Conservation (phyloP, 2,113 vertebrate genomes). For the Macquaria australasica region DNA sequence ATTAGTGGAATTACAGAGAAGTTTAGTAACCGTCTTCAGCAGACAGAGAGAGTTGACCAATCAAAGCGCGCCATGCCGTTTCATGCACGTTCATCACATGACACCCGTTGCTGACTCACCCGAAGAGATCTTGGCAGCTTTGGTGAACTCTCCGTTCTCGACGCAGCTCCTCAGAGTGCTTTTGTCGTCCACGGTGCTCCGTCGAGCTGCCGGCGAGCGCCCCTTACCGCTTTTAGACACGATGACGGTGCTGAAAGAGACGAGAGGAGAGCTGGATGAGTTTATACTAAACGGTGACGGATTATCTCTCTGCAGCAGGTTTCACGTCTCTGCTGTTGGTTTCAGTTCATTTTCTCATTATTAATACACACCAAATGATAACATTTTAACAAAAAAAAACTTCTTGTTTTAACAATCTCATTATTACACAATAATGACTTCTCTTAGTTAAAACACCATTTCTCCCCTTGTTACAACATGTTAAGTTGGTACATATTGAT, state of each 20-base stretch:
- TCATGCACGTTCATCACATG: slow-evolving; percentile 7
- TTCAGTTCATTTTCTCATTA: no score
- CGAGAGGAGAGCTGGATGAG: background rate
- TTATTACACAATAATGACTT: no score
- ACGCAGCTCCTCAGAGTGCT: slow-evolving; percentile 89
- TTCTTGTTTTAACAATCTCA: no score
- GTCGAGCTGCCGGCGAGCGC: slow-evolving; percentile 90
- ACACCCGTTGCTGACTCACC: slow-evolving; percentile 81
- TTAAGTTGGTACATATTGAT: no score
- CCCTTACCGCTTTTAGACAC: slow-evolving; percentile 90
- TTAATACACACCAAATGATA: no score
- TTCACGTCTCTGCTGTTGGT: no score
- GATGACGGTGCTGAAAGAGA: slow-evolving; percentile 80
- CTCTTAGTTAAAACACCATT: no score
- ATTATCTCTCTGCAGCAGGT: no score
- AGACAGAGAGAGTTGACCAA: slow-evolving; percentile 19
- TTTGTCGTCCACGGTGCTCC: slow-evolving; percentile 93
- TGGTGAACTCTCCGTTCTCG: slow-evolving; percentile 92
- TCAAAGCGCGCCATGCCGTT: slow-evolving; percentile 46
- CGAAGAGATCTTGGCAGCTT: slow-evolving; percentile 89
- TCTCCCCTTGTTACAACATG: no score
- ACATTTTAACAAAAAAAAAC: no score
- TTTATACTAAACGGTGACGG: no score
- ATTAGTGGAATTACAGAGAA: slow-evolving; percentile 7
- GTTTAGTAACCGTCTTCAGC: slow-evolving; percentile 16